Percentiles rank a stretch among this genome's conserved stretches.
Evolutionary conservation across 2,888 invertebrate species (phyloP).

Genomic region (Dolichopus griseipennis): DNA sequence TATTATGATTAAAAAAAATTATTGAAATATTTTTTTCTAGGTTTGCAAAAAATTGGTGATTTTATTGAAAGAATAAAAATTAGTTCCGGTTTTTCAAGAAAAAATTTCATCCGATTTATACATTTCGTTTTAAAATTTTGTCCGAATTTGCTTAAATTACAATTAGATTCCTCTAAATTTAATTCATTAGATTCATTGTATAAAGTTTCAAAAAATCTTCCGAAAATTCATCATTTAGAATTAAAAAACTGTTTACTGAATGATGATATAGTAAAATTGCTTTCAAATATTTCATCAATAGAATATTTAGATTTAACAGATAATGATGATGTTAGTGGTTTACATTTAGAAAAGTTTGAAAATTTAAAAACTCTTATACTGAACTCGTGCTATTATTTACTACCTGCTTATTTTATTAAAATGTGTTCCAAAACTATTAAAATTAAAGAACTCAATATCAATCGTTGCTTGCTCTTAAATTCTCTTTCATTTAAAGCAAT

Average conservation of each 20-base stretch:
- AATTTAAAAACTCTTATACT: constrained; percentile 18
- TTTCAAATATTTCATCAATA: constrained; percentile 13
- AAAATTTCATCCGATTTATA: constrained; percentile 15
- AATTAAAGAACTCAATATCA: constrained; percentile 19
- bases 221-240: constrained; percentile 14
- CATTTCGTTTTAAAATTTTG: constrained; percentile 19
- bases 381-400: constrained; percentile 18
- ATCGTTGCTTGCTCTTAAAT: constrained; percentile 17
- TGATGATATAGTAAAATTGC: constrained; percentile 11
- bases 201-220: constrained; percentile 14
- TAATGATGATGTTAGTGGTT: constrained; percentile 19
- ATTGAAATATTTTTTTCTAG: background rate
- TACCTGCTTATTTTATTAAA: constrained; percentile 17
- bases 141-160: constrained; percentile 16
- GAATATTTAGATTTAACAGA: constrained; percentile 18
- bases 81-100: background rate
- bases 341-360: constrained; percentile 16
- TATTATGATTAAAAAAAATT: too few relatives aligned
- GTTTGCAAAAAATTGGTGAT: constrained; percentile 15
- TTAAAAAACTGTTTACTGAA: constrained; percentile 16
- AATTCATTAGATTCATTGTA: background rate
- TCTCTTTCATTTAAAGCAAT: constrained; percentile 10
- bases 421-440: constrained; percentile 15
- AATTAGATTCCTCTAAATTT: constrained; percentile 7
- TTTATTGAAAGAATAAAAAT: constrained; percentile 14